A percentile compares a stretch with the other conserved stretches of the same genome.
phyloP scores from a whole-genome alignment of 2,888 invertebrate species.

The Adineta ricciae region DNA sequence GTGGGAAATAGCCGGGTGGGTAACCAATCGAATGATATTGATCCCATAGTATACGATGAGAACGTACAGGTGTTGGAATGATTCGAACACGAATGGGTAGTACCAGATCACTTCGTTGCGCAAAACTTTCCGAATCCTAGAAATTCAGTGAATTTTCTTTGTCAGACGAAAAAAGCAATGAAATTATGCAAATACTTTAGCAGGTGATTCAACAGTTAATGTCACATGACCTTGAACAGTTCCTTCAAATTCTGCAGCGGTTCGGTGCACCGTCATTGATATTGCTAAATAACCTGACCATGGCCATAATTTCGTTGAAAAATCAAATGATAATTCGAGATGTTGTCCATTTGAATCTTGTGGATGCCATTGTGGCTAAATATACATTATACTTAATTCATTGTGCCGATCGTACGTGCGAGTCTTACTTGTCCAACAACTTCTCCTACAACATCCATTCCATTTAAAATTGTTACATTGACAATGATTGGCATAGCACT shows the following conservation, averaged over 20 bases:
- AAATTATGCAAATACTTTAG: conserved; percentile 40
- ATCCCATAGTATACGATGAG: conserved; percentile 85
- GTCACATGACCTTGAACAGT: conserved; percentile 70
- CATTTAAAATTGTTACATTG: conserved; percentile 82
- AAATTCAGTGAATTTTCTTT: not conserved
- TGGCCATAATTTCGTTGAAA: conserved; percentile 78
- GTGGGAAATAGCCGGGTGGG: conserved; percentile 87
- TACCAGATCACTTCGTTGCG: conserved; percentile 53
- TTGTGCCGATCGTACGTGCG: not conserved
- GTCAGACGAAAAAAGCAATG: too few species aligned
- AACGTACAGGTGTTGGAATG: conserved; percentile 77
- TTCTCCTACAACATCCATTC: conserved; percentile 75
- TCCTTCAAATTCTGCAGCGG: conserved; percentile 64
- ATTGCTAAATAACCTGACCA: conserved; percentile 92
- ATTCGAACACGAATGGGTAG: conserved; percentile 69
- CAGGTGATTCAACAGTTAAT: conserved; percentile 70
- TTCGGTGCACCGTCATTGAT: conserved; percentile 60
- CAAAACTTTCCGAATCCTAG: not conserved
- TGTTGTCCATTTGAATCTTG: conserved; percentile 69
- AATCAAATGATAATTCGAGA: conserved; percentile 62
- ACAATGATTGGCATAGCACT: conserved; percentile 75
- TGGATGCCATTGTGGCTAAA: conserved; percentile 70
- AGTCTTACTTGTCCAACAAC: conserved; percentile 52
- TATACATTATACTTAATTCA: not conserved
- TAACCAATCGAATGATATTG: conserved; percentile 90